Conservation (phyloP, 2,797 vertebrate species). For the Borostomias antarcticus region DNA sequence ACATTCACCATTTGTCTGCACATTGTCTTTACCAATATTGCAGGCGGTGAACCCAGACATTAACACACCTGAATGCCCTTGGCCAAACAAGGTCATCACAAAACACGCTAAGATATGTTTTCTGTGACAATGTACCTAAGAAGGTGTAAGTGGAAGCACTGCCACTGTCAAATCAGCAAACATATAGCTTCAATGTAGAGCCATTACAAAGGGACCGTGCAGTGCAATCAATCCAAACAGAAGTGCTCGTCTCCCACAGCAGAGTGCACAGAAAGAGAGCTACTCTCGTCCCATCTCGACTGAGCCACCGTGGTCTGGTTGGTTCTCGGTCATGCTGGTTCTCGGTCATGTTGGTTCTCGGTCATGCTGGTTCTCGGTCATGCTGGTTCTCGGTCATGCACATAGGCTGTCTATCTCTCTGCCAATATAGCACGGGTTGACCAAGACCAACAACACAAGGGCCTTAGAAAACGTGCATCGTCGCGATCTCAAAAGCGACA, state of each 20-base stretch:
- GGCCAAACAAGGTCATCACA: slow-evolving; percentile 26
- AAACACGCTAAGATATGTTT: not conserved
- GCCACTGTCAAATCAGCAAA: no score
- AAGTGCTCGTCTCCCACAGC: no score
- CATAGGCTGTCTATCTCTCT: not conserved
- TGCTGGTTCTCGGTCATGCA: not conserved
- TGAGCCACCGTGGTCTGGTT: no score
- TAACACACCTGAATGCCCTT: slow-evolving; percentile 36
- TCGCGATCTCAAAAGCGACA: not conserved
- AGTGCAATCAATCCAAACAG: no score
- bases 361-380: slow-evolving; percentile 5
- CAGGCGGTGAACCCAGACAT: not conserved
- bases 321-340: slow-evolving; percentile 3
- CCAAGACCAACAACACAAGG: not conserved
- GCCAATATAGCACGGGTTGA: not conserved
- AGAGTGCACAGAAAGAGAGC: no score
- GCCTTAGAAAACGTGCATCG: slow-evolving; percentile 1
- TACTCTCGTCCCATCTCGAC: not conserved
- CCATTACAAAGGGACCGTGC: no score
- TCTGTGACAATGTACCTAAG: not conserved
- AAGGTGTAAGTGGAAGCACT: no score
- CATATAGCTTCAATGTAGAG: no score
- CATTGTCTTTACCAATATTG: no score
- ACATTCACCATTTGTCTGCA: no score
- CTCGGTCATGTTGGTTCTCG: no score